Evolutionary conservation across 2,797 vertebrate genomes (phyloP).

Genomic region (Lacerta viridis): DNA sequence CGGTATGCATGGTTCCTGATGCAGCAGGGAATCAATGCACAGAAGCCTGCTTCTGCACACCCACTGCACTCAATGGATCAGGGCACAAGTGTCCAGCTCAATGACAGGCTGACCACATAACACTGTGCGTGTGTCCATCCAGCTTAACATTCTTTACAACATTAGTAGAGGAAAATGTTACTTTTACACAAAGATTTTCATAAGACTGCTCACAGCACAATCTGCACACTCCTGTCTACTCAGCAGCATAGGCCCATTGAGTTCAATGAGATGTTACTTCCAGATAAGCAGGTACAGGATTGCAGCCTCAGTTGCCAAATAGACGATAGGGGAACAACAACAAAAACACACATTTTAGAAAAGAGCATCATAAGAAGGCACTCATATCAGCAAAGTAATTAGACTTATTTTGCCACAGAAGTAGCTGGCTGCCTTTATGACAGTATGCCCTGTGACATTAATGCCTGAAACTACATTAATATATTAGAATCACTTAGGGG

Average conservation of each 20-base stretch:
- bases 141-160: constrained; percentile 30
- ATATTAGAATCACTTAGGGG: background rate
- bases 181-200: constrained; percentile 22
- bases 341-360: background rate
- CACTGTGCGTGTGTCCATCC: background rate
- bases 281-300: background rate
- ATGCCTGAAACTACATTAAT: background rate
- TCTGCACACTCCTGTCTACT: background rate
- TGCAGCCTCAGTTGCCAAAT: background rate
- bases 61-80: background rate
- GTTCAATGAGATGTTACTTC: background rate
- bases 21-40: background rate
- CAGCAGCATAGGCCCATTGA: background rate
- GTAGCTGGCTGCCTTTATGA: background rate
- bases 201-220: constrained; percentile 33
- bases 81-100: constrained; percentile 54
- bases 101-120: constrained; percentile 61
- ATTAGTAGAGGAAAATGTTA: constrained; percentile 28
- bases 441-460: background rate
- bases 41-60: constrained; percentile 24
- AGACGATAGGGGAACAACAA: background rate
- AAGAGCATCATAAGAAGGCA: constrained; percentile 18
- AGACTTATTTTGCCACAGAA: constrained; percentile 1
- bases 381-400: constrained; percentile 6
- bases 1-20: background rate